Evolutionary conservation across 2,113 vertebrate species (phyloP).

Genomic region (Chionomys nivalis): DNA sequence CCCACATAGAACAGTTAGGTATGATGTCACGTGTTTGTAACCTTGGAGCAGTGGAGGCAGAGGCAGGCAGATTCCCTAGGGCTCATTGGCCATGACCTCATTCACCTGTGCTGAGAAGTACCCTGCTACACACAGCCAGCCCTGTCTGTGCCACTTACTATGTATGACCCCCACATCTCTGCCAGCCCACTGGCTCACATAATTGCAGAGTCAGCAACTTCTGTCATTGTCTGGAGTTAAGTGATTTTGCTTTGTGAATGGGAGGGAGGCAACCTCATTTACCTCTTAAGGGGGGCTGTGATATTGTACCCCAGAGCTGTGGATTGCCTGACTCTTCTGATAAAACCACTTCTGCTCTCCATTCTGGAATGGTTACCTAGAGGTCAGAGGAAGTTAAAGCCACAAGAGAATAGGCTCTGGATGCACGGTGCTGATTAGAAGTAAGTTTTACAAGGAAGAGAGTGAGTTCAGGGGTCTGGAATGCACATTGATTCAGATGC

Average conservation of each 20-base stretch:
- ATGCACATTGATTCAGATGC: too few species aligned
- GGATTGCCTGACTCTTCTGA: not conserved
- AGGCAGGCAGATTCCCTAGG: not conserved
- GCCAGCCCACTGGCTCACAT: not conserved
- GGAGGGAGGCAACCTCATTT: not conserved
- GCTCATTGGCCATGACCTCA: accelerated
- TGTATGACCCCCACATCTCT: not conserved
- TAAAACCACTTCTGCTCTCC: not conserved
- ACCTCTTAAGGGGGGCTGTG: not conserved
- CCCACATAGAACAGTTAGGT: not conserved
- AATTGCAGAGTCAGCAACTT: not conserved
- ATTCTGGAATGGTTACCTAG: not conserved
- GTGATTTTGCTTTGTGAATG: not conserved
- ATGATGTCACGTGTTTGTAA: not conserved
- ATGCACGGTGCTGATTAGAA: not conserved
- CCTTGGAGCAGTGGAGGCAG: not conserved
- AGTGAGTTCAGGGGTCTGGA: accelerated
- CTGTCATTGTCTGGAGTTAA: accelerated
- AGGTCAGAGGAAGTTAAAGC: not conserved
- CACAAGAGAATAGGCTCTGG: not conserved
- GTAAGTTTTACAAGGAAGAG: accelerated
- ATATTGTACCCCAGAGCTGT: not conserved
- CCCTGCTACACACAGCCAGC: not conserved
- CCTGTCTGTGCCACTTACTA: not conserved
- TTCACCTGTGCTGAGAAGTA: not conserved